Evolutionary conservation across 2,888 invertebrate genomes (phyloP).

Genomic region (Campoletis raptor): DNA sequence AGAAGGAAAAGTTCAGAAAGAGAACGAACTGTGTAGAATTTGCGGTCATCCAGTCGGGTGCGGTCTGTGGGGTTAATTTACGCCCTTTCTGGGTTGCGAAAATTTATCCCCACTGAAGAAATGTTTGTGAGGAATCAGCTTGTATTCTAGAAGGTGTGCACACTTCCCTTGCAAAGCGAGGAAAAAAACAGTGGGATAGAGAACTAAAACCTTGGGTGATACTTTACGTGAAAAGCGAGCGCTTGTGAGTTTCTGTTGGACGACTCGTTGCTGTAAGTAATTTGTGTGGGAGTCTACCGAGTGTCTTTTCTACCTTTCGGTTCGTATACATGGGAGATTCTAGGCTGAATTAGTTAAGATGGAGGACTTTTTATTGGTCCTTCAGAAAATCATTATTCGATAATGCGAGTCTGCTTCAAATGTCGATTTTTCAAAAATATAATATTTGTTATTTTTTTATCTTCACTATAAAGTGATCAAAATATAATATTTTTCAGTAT

Average conservation of each 20-base stretch:
- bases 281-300: conserved; percentile 79
- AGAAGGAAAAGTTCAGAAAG: conserved; percentile 32
- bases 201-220: conserved; percentile 79
- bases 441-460: no score
- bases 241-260: conserved; percentile 49
- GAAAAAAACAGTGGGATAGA: conserved; percentile 72
- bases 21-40: conserved; percentile 64
- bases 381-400: no score
- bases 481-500: no score
- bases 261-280: conserved; percentile 74
- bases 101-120: conserved; percentile 74
- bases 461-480: no score
- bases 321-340: neutral
- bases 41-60: conserved; percentile 68
- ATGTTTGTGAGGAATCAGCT: conserved; percentile 26
- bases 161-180: conserved; percentile 41
- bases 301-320: conserved; percentile 73
- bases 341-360: neutral
- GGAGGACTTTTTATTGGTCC: no score
- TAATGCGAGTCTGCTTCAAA: no score
- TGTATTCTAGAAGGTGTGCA: conserved; percentile 14
- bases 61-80: conserved; percentile 71
- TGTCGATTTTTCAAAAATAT: no score
- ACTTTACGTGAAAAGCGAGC: conserved; percentile 74
- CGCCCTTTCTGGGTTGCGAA: conserved; percentile 70